Evolutionary conservation across 2,888 invertebrate species (phyloP).

Genomic region (Macropis europaea): DNA sequence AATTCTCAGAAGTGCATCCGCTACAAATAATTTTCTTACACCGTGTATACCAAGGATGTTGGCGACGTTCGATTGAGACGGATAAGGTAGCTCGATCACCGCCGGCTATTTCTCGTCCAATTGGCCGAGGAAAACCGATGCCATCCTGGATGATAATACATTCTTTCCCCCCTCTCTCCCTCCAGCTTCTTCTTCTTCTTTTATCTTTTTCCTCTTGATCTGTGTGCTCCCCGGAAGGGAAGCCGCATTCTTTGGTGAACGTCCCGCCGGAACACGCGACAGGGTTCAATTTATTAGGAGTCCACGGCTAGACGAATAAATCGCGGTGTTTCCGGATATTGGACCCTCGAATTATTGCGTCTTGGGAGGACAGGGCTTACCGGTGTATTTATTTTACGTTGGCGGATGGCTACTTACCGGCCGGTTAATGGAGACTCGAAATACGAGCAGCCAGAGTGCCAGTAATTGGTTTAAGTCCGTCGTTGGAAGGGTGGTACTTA

Average conservation of each 20-base stretch:
- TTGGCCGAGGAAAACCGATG: slow-evolving; percentile 44
- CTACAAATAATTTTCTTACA: too few species aligned
- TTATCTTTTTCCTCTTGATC: not conserved
- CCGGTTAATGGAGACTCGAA: slow-evolving; percentile 34
- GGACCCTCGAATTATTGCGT: slow-evolving; percentile 22
- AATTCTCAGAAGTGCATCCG: too few species aligned
- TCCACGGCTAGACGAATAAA: slow-evolving; percentile 37
- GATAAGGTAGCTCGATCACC: slow-evolving; percentile 65
- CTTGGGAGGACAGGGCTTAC: slow-evolving; percentile 21
- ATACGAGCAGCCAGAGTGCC: slow-evolving; percentile 30
- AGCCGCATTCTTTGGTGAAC: not conserved
- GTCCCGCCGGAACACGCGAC: not conserved
- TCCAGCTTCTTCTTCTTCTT: not conserved
- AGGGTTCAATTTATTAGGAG: slow-evolving; percentile 46
- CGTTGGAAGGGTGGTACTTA: slow-evolving; percentile 27
- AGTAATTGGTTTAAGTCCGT: slow-evolving; percentile 40
- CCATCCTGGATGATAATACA: slow-evolving; percentile 41
- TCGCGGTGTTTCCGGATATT: slow-evolving; percentile 33
- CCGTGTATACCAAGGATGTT: too few species aligned
- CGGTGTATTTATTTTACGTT: slow-evolving; percentile 39
- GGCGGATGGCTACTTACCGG: slow-evolving; percentile 33
- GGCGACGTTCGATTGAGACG: slow-evolving; percentile 63
- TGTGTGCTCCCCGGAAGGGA: not conserved
- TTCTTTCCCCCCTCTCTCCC: not conserved
- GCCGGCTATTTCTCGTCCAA: slow-evolving; percentile 52